These are phyloP conservation scores for Saimiri boliviensis DNA, from an alignment of 2,113 vertebrate genomes.

Conservation along the genomic window DNA sequence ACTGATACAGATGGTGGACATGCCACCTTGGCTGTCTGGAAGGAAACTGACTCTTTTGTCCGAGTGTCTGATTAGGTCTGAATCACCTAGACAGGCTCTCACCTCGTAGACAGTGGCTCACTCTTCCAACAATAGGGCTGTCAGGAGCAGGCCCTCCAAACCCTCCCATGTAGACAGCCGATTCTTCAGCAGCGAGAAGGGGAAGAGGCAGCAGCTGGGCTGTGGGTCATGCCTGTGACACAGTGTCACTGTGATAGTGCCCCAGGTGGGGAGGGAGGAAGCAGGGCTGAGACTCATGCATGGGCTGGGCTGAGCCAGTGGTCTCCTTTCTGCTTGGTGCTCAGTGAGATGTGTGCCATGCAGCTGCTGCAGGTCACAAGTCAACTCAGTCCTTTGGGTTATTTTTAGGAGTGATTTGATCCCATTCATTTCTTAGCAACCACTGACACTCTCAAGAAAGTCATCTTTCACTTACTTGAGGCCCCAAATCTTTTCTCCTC, in stretches of 20 bases:
- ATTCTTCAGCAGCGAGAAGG: not conserved
- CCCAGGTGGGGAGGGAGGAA: not conserved
- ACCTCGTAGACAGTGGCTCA: not conserved
- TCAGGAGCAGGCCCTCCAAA: not conserved
- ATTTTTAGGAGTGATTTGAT: conserved; percentile 77
- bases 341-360: conserved; percentile 10
- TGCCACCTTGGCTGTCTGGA: not conserved
- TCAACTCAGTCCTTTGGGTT: conserved; percentile 62
- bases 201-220: not conserved
- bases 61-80: not conserved
- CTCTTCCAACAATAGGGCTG: not conserved
- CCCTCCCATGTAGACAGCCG: not conserved
- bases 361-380: conserved; percentile 22
- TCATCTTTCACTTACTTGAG: conserved; percentile 61
- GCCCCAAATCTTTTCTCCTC: conserved; percentile 1
- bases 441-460: conserved; percentile 50
- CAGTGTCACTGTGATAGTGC: not conserved
- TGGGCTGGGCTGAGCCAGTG: fast-evolving
- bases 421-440: conserved; percentile 81
- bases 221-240: fast-evolving
- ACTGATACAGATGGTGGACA: fast-evolving
- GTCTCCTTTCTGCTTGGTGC: not conserved
- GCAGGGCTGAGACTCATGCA: not conserved
- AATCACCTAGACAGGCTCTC: not conserved
- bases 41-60: not conserved